phyloP scores from a whole-genome alignment of 2,113 vertebrate species.

The Syngnathus typhle region DNA sequence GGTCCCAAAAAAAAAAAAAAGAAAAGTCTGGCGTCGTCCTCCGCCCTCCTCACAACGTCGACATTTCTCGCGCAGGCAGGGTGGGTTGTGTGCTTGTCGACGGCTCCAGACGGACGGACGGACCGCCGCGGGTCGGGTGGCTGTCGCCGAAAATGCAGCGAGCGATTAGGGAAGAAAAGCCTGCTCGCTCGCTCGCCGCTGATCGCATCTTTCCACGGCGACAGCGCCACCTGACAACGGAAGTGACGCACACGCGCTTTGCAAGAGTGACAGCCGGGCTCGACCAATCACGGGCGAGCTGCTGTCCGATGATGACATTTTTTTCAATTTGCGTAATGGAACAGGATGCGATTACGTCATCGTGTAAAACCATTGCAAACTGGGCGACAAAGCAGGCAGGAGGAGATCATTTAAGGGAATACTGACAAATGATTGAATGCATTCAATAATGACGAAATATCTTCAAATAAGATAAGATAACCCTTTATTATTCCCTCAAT shows the following conservation, averaged over 20 bases:
- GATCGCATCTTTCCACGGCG: slow-evolving; percentile 82
- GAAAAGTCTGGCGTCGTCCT: slow-evolving; percentile 44
- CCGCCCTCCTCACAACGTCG: slow-evolving; percentile 53
- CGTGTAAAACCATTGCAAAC: slow-evolving; percentile 2
- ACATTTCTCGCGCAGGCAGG: slow-evolving; percentile 53
- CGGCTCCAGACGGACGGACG: slow-evolving; percentile 27
- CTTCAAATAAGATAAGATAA: too few species aligned
- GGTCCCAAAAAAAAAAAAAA: slow-evolving; percentile 15
- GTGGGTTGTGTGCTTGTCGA: slow-evolving; percentile 26
- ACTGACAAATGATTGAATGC: too few species aligned
- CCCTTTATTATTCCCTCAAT: too few species aligned
- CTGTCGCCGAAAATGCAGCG: slow-evolving; percentile 65
- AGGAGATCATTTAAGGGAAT: too few species aligned
- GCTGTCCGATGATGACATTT: slow-evolving; percentile 48
- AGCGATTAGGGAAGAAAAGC: slow-evolving; percentile 74
- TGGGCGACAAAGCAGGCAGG: neutral
- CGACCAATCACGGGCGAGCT: slow-evolving; percentile 52
- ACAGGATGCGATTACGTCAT: slow-evolving; percentile 51
- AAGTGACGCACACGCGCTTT: slow-evolving; percentile 71
- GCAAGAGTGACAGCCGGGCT: slow-evolving; percentile 55
- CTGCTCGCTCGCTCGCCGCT: slow-evolving; percentile 68
- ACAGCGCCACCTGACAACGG: slow-evolving; percentile 82
- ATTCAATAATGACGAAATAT: too few species aligned
- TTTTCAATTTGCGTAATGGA: slow-evolving; percentile 44
- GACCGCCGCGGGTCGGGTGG: slow-evolving; percentile 34